Evolutionary conservation across 30 jellyfish, hydroid and myxozoan genomes (phyloP).

Genomic region (Morbakka virulenta): DNA sequence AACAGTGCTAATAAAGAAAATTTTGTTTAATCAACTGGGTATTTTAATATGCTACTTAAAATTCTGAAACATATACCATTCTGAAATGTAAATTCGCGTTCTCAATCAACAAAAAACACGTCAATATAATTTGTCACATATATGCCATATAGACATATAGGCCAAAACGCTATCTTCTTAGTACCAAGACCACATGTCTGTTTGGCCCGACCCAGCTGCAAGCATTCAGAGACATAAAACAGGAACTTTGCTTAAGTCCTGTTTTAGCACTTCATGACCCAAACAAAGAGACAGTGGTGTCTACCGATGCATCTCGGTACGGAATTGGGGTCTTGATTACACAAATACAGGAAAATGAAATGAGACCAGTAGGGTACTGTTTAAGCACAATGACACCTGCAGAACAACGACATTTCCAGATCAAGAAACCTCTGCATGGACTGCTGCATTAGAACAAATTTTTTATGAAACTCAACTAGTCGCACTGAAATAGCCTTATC

Average conservation of each 20-base stretch:
- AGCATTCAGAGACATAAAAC: constrained; percentile 30
- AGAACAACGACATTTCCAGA: constrained; percentile 42
- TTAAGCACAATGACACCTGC: constrained; percentile 37
- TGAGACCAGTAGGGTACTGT: constrained; percentile 45
- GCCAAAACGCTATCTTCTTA: constrained; percentile 41
- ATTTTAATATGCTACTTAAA: too few relatives aligned
- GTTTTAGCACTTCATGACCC: constrained; percentile 12
- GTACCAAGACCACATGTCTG: constrained; percentile 9
- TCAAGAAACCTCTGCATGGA: too few relatives aligned
- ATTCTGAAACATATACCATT: too few relatives aligned
- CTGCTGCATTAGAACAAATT: too few relatives aligned
- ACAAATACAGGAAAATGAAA: constrained; percentile 19
- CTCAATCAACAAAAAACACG: too few relatives aligned
- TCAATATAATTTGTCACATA: too few relatives aligned
- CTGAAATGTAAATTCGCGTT: too few relatives aligned
- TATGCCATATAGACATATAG: too few relatives aligned
- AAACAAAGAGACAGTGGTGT: constrained; percentile 17
- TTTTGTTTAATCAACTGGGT: too few relatives aligned
- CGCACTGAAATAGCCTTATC: too few relatives aligned
- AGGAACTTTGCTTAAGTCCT: constrained; percentile 1
- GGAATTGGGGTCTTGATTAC: constrained; percentile 51
- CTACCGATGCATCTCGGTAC: constrained; percentile 42
- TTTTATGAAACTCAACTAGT: too few relatives aligned
- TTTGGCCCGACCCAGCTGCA: constrained; percentile 43
- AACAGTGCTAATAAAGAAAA: too few relatives aligned